Conservation (phyloP, 92 coral and sea anemone genomes). For the Phymanthus crucifer region DNA sequence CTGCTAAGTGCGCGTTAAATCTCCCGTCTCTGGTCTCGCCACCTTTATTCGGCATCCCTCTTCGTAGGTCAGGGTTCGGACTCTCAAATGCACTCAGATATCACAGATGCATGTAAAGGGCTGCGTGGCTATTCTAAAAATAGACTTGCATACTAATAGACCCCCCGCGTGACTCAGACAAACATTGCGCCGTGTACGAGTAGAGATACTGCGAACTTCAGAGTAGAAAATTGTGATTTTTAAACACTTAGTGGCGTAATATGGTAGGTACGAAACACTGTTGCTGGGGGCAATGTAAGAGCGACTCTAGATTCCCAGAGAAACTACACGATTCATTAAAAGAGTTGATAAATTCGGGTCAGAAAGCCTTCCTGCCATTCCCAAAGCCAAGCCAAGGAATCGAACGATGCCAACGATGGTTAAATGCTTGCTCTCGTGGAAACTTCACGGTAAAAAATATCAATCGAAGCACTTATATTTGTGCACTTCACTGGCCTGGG, state of each 20-base stretch:
- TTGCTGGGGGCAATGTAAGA: constrained; percentile 57
- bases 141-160: neutral
- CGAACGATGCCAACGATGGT: constrained; percentile 50
- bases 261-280: constrained; percentile 59
- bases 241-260: neutral
- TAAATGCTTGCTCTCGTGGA: constrained; percentile 49
- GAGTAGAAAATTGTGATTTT: neutral
- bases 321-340: constrained; percentile 46
- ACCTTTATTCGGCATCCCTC: too few species aligned
- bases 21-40: too few species aligned
- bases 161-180: constrained; percentile 6
- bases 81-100: too few species aligned
- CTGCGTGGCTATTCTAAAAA: constrained; percentile 4
- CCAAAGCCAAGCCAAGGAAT: constrained; percentile 65
- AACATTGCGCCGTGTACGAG: neutral
- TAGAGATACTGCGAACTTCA: neutral
- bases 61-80: too few species aligned
- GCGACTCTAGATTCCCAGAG: constrained; percentile 58
- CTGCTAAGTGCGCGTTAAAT: too few species aligned
- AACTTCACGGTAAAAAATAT: constrained; percentile 34
- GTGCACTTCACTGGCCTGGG: constrained; percentile 61
- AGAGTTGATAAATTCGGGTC: constrained; percentile 28
- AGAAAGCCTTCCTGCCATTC: constrained; percentile 49
- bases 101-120: too few species aligned
- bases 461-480: constrained; percentile 53